Base-by-base conservation (phyloP, 2,888 invertebrate species). In the Stenodema calcarata region DNA sequence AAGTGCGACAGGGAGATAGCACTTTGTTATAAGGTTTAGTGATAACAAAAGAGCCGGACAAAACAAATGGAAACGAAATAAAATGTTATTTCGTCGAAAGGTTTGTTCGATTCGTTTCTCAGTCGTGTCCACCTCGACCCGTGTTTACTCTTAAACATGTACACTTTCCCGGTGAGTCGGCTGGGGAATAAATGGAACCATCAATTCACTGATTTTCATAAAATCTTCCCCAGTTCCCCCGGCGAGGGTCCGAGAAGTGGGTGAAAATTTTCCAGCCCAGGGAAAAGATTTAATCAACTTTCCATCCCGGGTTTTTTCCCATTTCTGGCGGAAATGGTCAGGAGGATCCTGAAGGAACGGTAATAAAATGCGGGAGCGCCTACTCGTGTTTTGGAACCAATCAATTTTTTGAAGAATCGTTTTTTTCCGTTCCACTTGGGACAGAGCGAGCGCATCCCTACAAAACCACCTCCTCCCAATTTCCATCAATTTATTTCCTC, bases 231-330 rank as follows among this genome's bases (percentile, higher is more conserved):
- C n/a, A n/a, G 75, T 11, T 16, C 9, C 35, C 75, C 75, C 23
- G 54, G 7, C 18, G 23, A 23, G 62, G 62, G 62, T 18, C 62
- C 27, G 18, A 35, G 35, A 35, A 35, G 35, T 35, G 35, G 35
- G 23, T 18, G 47, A 12, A 18, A 35, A 75, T 30, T 41, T 28
- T 3, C 41, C 75, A 18, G 4, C 35, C 30, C 16, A 14, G 42
- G 18, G 14, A 75, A 75, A 75, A 75, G 75, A 75, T 75, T 75
- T 35, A 75, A 75, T 75, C 75, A 75, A 75, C 30, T 12, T 41
- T 30, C 73, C n/a, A 7, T 54, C 47, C 35, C 47, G 4, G 12
- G 47, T 12, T 11, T 42, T n/a, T 42, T 3, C 62, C 23, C 62
- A 62, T 62, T 23, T 62, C 62, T 18, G 23, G 62, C 62, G 62